Evolutionary conservation across 92 coral and sea anemone genomes (phyloP), one percentile per base, ranked within the genome.

Genomic region (Porites evermanni): DNA sequence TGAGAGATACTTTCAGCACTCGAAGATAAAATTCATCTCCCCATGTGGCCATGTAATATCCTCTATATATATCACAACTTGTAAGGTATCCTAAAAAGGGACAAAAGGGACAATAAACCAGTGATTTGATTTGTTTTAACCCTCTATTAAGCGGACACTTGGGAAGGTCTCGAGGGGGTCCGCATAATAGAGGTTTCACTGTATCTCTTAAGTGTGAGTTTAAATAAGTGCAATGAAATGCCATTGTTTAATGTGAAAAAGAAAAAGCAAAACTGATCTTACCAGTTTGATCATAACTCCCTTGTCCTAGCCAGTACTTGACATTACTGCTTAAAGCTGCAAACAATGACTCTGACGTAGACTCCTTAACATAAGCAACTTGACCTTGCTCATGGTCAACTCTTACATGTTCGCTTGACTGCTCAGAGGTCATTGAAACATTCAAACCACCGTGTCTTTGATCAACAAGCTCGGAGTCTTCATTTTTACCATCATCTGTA

Each of bases 291-390:
- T 71, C 86, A 63, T 76, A 79, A 52, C 68, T 67, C 23, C 92
- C 94, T 32, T 84, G 85, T 18, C 98, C 98, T 29, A 94, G 85
- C 98, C 98, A 94, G 84, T 94, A 94, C 67, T 93, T 94, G 53
- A 94, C 98, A 77, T 94, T 95, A 64, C 84, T 94, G 84, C 98
- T 94, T 12, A 94, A 68, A 67, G 84, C 91, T 69, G 94, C 70
- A 24, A 94, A 84, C 64, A 90, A 82, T 7, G 60, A 60, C 13
- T 82, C 60, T 56, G 61, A 14, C 61, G 2, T 14, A 3, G 61
- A 56, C 10, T 72, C 86, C 13, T 50, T n/a, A 26, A 12, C 8
- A 12, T 14, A 52, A 32, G 50, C 7, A 10, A 60, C 18, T 26
- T 16, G 65, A 29, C 8, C 56, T 38, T 82, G 53, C 38, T 38